A percentile compares a stretch with the other conserved stretches of the same genome.
Evolutionary conservation across 1,140 invertebrate species (phyloP).

Genomic region (Arion vulgaris): DNA sequence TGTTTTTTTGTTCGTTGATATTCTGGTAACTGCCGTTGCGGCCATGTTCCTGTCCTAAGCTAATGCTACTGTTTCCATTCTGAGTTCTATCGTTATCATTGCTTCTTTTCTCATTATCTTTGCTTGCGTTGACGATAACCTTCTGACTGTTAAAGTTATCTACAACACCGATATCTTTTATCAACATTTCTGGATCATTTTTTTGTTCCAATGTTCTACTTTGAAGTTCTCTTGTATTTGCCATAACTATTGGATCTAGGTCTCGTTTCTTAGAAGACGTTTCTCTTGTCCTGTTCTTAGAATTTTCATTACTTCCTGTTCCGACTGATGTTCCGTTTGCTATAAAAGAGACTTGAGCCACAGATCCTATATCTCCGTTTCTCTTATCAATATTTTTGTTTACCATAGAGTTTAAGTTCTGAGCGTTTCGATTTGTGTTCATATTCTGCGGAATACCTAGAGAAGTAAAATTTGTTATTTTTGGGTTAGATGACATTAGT

Average conservation of each 20-base stretch:
- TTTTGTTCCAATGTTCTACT: not conserved
- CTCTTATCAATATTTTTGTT: not conserved
- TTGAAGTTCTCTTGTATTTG: slow-evolving; percentile 11
- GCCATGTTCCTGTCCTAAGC: not conserved
- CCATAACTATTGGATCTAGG: not conserved
- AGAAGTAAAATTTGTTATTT: not conserved
- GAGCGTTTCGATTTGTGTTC: not conserved
- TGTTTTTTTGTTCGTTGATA: not conserved
- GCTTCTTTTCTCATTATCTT: not conserved
- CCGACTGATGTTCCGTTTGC: not conserved
- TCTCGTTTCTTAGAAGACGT: not conserved
- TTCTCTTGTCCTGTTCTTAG: not conserved
- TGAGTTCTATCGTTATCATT: not conserved
- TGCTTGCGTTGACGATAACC: not conserved
- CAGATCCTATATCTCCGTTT: not conserved
- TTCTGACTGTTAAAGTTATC: not conserved
- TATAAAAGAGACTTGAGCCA: not conserved
- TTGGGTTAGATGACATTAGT: not conserved
- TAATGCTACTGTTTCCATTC: slow-evolving; percentile 2
- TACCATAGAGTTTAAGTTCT: not conserved
- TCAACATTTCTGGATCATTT: not conserved
- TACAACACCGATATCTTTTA: not conserved
- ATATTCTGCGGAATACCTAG: not conserved
- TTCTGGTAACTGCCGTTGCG: not conserved
- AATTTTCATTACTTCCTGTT: not conserved